Evolutionary conservation across 2,797 vertebrate species (phyloP).

Genomic region (Microchirus variegatus): DNA sequence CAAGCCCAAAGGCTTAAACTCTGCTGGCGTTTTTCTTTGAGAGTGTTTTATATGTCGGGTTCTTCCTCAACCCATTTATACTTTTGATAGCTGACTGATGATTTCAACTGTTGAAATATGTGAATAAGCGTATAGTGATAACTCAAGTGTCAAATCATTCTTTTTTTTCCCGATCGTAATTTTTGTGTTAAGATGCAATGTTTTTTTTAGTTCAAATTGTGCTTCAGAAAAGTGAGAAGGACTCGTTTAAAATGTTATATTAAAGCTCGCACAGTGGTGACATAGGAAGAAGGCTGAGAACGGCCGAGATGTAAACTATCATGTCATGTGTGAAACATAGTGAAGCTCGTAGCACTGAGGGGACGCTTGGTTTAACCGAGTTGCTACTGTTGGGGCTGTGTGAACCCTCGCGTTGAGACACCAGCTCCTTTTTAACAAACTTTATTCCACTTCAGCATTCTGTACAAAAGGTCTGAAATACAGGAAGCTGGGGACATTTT

Average conservation of each 20-base stretch:
- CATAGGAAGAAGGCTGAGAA: constrained; percentile 28
- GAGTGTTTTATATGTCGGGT: constrained; percentile 58
- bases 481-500: not conserved
- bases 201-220: constrained; percentile 61
- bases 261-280: constrained; percentile 38
- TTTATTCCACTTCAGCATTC: not conserved
- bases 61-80: constrained; percentile 66
- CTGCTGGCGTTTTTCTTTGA: constrained; percentile 58
- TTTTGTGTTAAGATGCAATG: constrained; percentile 66
- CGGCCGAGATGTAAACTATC: constrained; percentile 19
- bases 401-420: constrained; percentile 14
- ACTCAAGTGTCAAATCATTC: constrained; percentile 68
- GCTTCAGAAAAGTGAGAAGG: constrained; percentile 58
- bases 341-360: constrained; percentile 30
- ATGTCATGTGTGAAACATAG: constrained; percentile 9
- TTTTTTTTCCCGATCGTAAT: constrained; percentile 44
- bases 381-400: constrained; percentile 25
- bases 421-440: not conserved
- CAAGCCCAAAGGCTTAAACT: constrained; percentile 51
- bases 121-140: constrained; percentile 69
- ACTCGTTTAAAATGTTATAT: constrained; percentile 27
- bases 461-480: not conserved
- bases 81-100: constrained; percentile 71
- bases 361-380: constrained; percentile 14
- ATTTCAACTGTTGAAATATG: constrained; percentile 63